Conservation (phyloP, 2,888 invertebrate species). For the Plebejus melissa region DNA sequence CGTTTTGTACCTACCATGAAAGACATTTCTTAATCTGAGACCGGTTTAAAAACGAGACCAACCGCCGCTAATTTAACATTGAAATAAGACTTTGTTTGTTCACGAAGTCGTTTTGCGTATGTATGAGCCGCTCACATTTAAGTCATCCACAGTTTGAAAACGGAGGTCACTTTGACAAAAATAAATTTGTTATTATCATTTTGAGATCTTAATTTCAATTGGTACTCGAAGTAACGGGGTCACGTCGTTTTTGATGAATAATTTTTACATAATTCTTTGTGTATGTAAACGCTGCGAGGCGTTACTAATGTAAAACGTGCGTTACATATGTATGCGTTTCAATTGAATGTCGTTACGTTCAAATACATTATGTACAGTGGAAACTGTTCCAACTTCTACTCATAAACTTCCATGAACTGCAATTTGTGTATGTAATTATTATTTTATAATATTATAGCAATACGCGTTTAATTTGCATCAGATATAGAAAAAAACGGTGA, state of each 20-base stretch:
- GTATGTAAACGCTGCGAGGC: constrained; percentile 31
- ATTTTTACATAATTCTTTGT: constrained; percentile 59
- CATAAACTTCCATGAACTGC: not conserved
- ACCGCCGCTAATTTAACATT: constrained; percentile 64
- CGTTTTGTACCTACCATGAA: constrained; percentile 27
- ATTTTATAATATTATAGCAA: not conserved
- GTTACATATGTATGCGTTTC: constrained; percentile 11
- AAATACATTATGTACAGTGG: constrained; percentile 6
- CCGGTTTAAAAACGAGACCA: constrained; percentile 63
- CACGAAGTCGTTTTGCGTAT: constrained; percentile 64
- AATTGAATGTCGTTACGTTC: constrained; percentile 10
- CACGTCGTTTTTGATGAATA: constrained; percentile 61
- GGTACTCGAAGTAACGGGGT: constrained; percentile 69
- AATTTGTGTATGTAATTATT: not conserved
- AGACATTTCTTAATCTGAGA: constrained; percentile 40
- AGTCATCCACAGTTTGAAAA: constrained; percentile 52
- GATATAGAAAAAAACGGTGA: not conserved
- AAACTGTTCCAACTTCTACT: constrained; percentile 3
- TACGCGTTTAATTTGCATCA: not conserved
- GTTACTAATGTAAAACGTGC: constrained; percentile 6
- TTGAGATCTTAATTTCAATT: constrained; percentile 71
- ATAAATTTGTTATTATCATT: constrained; percentile 69
- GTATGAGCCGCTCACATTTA: constrained; percentile 58
- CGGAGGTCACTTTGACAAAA: constrained; percentile 67
- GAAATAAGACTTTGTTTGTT: constrained; percentile 67